A percentile compares a stretch with the other conserved stretches of the same genome.
phyloP scores from a whole-genome alignment of 2,113 vertebrate genomes.

The Pionites leucogaster region DNA sequence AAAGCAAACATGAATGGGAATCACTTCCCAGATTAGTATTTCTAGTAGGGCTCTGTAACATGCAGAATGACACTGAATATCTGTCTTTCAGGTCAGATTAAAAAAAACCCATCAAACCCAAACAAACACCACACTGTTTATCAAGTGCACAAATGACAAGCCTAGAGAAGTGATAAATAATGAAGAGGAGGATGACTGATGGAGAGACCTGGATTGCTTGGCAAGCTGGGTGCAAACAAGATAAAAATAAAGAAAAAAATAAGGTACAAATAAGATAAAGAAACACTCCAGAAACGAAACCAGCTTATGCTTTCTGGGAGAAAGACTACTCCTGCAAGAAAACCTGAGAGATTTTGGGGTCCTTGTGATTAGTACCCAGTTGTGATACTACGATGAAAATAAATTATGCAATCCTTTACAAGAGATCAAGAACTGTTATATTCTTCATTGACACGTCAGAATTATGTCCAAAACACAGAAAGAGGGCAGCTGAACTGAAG shows the following conservation, averaged over 20 bases:
- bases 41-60: neutral
- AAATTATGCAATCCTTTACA: neutral
- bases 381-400: neutral
- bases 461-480: neutral
- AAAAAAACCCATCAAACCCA: neutral
- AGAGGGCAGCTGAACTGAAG: neutral
- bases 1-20: constrained; percentile 7
- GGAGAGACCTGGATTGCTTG: neutral
- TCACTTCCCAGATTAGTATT: neutral
- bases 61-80: neutral
- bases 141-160: neutral
- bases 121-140: neutral
- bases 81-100: neutral
- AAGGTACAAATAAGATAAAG: neutral
- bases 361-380: neutral
- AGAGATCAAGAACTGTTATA: neutral
- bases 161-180: neutral
- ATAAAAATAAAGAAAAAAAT: neutral
- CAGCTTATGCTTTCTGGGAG: neutral
- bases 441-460: neutral
- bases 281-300: neutral
- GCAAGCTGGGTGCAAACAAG: neutral
- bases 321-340: neutral
- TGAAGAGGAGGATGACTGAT: neutral
- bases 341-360: neutral